Evolutionary conservation across 1,140 invertebrate genomes (phyloP), one percentile per base, ranked within the genome.

Genomic region (Grapholita molesta): DNA sequence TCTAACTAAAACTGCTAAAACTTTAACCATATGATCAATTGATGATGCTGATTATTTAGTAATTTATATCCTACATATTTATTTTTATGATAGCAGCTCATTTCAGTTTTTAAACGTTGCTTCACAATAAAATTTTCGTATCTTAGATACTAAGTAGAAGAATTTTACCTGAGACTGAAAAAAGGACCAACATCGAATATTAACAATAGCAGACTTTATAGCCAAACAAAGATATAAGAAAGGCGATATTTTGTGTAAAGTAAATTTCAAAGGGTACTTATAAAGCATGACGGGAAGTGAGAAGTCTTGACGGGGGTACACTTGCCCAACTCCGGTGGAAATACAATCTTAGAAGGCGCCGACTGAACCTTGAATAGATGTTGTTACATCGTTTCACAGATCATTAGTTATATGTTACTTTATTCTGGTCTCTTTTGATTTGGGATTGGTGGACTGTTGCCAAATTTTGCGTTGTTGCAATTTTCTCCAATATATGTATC

Each of bases 221-320:
- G 74, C 71, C 71, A 48, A 9, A 61, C 55, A 38, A 53, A 30
- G 25, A 70, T 48, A 65, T 32, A 61, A 70, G 73, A 73, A 77
- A 77, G 67, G 69, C 75, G 76, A 77, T 78, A 78, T 71, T 78
- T 72, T 78, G 70, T 71, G 48, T 67, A 69, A 73, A 78, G 75
- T 67, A 74, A 68, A 70, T 72, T 69, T 64, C 69, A 33, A 64
- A 57, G 30, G 66, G 53, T 68, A 28, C 70, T 76, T 61, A 28
- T 55, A 55, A 12, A n/a, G 5, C 25, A 15, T 61, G 23, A 30
- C 55, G n/a, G 55, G 7, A 15, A 28, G 55, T 15, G 24, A 48
- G 18, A 28, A 28, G 25, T 11, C 24, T 28, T 61, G 24, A 61
- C 55, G 25, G 12, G 55, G 55, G 55, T 61, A 28, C 55, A 8